Evolutionary conservation across 2,888 invertebrate species (phyloP).

Genomic region (Machimus atricapillus): DNA sequence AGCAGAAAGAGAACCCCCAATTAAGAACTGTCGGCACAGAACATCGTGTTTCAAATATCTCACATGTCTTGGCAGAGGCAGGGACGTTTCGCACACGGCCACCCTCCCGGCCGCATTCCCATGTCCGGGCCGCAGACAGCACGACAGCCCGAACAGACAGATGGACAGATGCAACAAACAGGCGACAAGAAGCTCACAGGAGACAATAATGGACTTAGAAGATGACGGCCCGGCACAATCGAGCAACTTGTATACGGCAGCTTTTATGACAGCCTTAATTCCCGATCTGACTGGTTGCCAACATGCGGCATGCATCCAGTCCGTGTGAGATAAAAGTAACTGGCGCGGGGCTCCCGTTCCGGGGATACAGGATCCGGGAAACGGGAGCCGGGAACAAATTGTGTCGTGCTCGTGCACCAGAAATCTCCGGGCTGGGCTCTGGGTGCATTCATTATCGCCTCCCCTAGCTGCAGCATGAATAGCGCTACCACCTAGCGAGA

Average conservation of each 20-base stretch:
- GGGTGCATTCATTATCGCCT: constrained; percentile 30
- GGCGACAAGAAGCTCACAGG: constrained; percentile 44
- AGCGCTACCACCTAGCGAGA: constrained; percentile 22
- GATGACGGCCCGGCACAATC: constrained; percentile 30
- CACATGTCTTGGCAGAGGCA: constrained; percentile 33
- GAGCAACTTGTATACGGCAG: constrained; percentile 31
- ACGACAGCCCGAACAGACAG: constrained; percentile 46
- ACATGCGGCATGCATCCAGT: constrained; percentile 16
- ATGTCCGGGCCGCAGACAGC: constrained; percentile 45
- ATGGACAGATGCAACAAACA: constrained; percentile 48
- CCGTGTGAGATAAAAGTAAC: constrained; percentile 10
- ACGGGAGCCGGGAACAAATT: constrained; percentile 10
- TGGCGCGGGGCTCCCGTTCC: background rate
- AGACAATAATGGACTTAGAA: constrained; percentile 42
- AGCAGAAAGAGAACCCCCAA: constrained; percentile 43
- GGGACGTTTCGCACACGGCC: background rate
- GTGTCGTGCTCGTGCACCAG: constrained; percentile 17
- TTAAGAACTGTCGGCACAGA: constrained; percentile 46
- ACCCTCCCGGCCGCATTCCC: constrained; percentile 14
- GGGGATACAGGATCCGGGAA: too few relatives aligned
- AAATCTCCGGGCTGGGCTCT: background rate
- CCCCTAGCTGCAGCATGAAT: constrained; percentile 21
- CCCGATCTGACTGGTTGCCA: constrained; percentile 41
- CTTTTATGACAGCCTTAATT: constrained; percentile 46
- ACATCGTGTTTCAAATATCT: constrained; percentile 47